Base-by-base conservation (phyloP, 2,113 vertebrate species). In the Catharus minimus region DNA sequence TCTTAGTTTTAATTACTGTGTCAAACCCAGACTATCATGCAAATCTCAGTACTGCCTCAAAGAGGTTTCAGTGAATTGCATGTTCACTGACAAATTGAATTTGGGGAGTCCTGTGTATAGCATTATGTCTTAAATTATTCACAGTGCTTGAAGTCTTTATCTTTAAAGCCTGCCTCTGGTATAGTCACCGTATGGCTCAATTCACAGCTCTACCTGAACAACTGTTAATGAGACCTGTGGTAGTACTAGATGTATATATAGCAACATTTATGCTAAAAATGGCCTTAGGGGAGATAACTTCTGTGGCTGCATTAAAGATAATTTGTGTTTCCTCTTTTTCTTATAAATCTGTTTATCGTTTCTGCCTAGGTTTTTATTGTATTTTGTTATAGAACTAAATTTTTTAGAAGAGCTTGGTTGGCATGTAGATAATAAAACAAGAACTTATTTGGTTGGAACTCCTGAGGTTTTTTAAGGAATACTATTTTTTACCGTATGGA, bases 191-290 rank as follows among this genome's bases (percentile, higher is more conserved):
- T 88, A 55, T 83, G 82, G 56, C 76, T 90, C 57, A 81, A 81
- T 80, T 95, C 64, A 88, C 89, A 91, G 65, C 69, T 80, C 28
- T 84, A 56, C 79, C 62, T 77, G 64, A 83, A 46, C 68, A 90
- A 82, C 86, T 94, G 80, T 60, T 91, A 88, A 56, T 73, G 86
- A 86, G 60, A 88, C 46, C 49, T 77, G 49, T 33, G 47, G 11
- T 82, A 49, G 23, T 84, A 57, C 50, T 33, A 56, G 36, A 60
- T 39, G 24, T 68, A 61, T 81, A 68, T 46, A 26, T 79, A 73
- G 71, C 58, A 84, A 38, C 33, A 10, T 50, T 52, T 85, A 85
- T 72, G 58, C 49, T 80, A 73, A 86, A 78, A 72, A 82, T 66
- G 49, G 30, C 87, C 47, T 38, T 16, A 24, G 26, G 69, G 41